Evolutionary conservation across 2,888 invertebrate genomes (phyloP).

Genomic region (Odontocolon sp.): DNA sequence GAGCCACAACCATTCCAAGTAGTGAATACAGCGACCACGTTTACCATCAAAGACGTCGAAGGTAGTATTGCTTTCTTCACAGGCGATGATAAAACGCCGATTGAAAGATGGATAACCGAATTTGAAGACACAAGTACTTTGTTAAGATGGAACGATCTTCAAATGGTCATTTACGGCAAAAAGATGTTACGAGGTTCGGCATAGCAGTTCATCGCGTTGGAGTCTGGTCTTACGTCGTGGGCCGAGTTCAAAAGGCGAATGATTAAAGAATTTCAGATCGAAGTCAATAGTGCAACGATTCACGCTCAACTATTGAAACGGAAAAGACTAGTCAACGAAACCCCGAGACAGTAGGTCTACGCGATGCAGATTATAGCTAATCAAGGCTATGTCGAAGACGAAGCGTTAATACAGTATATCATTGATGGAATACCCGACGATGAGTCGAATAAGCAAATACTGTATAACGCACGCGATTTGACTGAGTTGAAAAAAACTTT

Average conservation of each 20-base stretch:
- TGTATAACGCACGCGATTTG: conserved; percentile 41
- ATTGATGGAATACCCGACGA: conserved; percentile 52
- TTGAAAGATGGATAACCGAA: conserved; percentile 45
- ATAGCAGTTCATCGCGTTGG: conserved; percentile 56
- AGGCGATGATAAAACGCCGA: conserved; percentile 39
- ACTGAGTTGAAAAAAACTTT: conserved; percentile 34
- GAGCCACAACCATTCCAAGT: not conserved
- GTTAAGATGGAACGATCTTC: conserved; percentile 53
- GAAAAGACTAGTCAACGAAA: conserved; percentile 39
- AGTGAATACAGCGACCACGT: conserved; percentile 5
- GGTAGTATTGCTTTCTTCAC: conserved; percentile 42
- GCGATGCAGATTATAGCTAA: conserved; percentile 55
- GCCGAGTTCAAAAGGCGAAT: conserved; percentile 44
- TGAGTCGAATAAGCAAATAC: conserved; percentile 43
- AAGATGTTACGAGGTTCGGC: conserved; percentile 56
- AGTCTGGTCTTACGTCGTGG: conserved; percentile 43
- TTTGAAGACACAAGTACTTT: conserved; percentile 61
- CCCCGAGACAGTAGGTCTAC: conserved; percentile 56
- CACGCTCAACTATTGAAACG: conserved; percentile 39
- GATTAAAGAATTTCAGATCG: conserved; percentile 44
- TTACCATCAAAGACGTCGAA: conserved; percentile 50
- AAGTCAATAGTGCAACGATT: conserved; percentile 48
- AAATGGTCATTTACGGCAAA: conserved; percentile 59
- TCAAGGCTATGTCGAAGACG: conserved; percentile 47
- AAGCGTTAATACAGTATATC: conserved; percentile 48